These are phyloP conservation scores for Notothenia coriiceps DNA, from an alignment of 2,113 vertebrate species.

Conservation along the genomic window DNA sequence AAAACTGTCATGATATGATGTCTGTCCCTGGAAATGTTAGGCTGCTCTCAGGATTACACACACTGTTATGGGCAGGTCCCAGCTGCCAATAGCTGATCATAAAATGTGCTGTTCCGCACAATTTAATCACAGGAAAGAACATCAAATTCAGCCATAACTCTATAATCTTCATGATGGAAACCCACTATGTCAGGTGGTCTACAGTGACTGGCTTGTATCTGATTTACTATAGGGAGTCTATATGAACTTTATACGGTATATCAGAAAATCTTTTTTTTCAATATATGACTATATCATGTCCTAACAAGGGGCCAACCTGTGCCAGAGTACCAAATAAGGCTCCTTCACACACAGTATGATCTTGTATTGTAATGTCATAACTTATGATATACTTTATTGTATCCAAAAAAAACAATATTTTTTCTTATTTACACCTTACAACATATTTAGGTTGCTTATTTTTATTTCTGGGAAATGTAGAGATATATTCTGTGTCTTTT, in stretches of 20 bases:
- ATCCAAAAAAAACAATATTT: background rate
- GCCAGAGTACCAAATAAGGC: background rate
- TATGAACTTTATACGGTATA: background rate
- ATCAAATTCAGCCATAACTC: background rate
- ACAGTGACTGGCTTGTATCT: background rate
- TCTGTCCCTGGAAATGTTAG: constrained; percentile 45
- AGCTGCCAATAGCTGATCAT: background rate
- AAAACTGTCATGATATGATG: constrained; percentile 50
- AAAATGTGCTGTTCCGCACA: constrained; percentile 21
- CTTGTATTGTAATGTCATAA: background rate
- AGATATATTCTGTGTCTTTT: background rate
- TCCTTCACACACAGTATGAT: background rate
- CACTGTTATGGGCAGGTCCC: background rate
- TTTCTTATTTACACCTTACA: background rate
- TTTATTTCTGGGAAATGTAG: background rate
- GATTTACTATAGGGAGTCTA: background rate
- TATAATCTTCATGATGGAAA: background rate
- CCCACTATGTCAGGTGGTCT: background rate
- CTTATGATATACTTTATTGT: background rate
- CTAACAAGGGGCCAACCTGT: constrained; percentile 60
- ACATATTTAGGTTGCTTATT: too few relatives aligned
- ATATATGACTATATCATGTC: constrained; percentile 50
- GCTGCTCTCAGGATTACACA: background rate
- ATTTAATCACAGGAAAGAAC: constrained; percentile 5
- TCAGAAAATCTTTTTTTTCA: constrained; percentile 6